A percentile compares a stretch with the other conserved stretches of the same genome.
phyloP scores from a whole-genome alignment of 2,797 vertebrate genomes.

The Gouania willdenowi region DNA sequence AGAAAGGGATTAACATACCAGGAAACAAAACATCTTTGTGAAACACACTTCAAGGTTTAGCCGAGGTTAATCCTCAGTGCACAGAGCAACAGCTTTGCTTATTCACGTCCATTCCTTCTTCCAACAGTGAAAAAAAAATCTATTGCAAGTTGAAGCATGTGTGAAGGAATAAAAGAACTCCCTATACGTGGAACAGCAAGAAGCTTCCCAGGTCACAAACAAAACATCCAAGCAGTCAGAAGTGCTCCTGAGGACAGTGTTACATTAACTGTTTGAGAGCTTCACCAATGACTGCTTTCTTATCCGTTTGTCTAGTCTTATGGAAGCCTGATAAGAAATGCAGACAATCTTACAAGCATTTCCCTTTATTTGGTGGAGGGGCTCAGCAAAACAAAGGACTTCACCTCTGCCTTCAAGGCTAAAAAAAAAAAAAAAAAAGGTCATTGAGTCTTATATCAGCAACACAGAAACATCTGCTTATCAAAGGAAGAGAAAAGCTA shows the following conservation, averaged over 20 bases:
- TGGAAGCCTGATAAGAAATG: too few relatives aligned
- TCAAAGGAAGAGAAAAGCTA: slow-evolving; percentile 1
- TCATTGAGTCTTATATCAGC: slow-evolving; percentile 11
- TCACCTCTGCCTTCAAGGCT: slow-evolving; percentile 5
- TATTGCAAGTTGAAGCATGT: slow-evolving; percentile 23
- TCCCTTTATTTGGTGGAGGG: too few relatives aligned
- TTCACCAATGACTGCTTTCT: too few relatives aligned
- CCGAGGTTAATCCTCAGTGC: slow-evolving; percentile 46
- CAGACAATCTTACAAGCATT: too few relatives aligned
- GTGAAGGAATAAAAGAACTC: neutral
- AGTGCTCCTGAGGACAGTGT: neutral
- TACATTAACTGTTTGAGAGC: neutral
- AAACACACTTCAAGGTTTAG: slow-evolving; percentile 51
- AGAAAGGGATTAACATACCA: slow-evolving; percentile 56
- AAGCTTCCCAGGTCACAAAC: neutral
- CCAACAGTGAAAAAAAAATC: neutral
- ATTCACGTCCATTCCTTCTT: slow-evolving; percentile 20
- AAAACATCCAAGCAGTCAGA: neutral
- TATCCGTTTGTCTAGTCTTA: too few relatives aligned
- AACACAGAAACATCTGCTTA: slow-evolving; percentile 25
- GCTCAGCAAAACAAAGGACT: too few relatives aligned
- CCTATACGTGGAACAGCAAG: neutral
- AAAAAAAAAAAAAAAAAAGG: slow-evolving; percentile 14
- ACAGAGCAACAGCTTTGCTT: slow-evolving; percentile 23
- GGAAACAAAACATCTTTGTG: slow-evolving; percentile 68